Percentiles rank a stretch among this genome's conserved stretches.
These are phyloP conservation scores for Ectemnius cavifrons DNA, from an alignment of 2,888 invertebrate genomes.

Conservation along the genomic window DNA sequence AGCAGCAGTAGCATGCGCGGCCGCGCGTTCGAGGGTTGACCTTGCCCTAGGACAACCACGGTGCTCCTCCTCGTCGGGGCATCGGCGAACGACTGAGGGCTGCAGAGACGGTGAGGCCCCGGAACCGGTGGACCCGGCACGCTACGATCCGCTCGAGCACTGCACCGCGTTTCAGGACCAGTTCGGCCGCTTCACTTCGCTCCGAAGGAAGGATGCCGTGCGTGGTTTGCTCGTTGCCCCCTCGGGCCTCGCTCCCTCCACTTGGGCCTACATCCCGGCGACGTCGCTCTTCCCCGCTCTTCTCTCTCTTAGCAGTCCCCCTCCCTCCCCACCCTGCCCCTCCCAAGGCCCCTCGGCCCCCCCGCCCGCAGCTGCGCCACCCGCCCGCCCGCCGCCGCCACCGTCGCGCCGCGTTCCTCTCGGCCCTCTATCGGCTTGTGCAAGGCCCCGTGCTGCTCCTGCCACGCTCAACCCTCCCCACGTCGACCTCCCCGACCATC, in stretches of 20 bases:
- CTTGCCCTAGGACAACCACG: conserved; percentile 55
- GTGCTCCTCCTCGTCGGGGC: conserved; percentile 71
- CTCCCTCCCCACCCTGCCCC: not conserved
- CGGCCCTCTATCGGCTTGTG: conserved; percentile 7
- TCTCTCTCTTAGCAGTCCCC: not conserved
- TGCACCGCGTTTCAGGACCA: conserved; percentile 68
- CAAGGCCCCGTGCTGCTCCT: not conserved
- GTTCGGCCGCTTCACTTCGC: conserved; percentile 70
- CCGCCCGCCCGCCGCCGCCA: too few species aligned
- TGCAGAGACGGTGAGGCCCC: conserved; percentile 64
- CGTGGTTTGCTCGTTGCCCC: conserved; percentile 54
- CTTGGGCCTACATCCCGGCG: conserved; percentile 35
- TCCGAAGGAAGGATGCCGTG: conserved; percentile 66
- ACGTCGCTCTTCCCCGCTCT: conserved; percentile 29
- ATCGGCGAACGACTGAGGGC: conserved; percentile 75
- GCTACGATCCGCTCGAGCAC: conserved; percentile 61
- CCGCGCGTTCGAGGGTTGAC: conserved; percentile 29
- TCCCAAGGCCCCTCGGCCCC: not conserved
- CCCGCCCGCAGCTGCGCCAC: too few species aligned
- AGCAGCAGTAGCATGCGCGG: conserved; percentile 12
- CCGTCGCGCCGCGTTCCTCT: not conserved
- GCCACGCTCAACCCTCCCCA: conserved; percentile 20
- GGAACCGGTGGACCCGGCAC: conserved; percentile 65
- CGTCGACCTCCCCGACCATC: not conserved
- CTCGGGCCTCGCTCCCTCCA: conserved; percentile 2